Evolutionary conservation across 2,113 vertebrate genomes (phyloP).

Genomic region (Regulus satrapa): DNA sequence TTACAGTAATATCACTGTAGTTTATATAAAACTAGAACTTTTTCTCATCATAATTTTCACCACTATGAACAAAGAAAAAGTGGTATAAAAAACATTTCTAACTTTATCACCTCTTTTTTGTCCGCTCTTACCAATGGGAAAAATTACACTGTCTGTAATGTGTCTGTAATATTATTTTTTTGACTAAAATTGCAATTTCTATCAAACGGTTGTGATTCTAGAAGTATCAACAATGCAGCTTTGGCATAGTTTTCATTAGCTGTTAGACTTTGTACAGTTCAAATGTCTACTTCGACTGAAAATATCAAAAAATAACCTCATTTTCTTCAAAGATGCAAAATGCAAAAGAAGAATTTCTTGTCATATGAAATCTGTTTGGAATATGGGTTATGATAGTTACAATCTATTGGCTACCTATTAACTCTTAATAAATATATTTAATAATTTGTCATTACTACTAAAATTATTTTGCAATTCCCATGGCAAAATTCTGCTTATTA

Average conservation of each 20-base stretch:
- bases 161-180: neutral
- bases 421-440: neutral
- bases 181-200: neutral
- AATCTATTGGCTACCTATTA: neutral
- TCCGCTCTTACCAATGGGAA: rapidly evolving
- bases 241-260: neutral
- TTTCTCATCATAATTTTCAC: neutral
- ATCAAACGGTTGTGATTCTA: neutral
- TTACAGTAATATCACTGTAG: neutral
- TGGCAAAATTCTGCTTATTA: neutral
- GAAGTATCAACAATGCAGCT: neutral
- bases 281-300: neutral
- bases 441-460: neutral
- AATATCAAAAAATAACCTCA: neutral
- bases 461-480: neutral
- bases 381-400: neutral
- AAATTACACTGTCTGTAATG: neutral
- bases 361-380: neutral
- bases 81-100: neutral
- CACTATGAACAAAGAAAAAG: neutral
- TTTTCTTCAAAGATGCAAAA: neutral
- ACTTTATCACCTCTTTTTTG: neutral
- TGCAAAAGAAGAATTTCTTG: neutral
- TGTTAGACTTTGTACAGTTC: neutral
- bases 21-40: neutral